Evolutionary conservation across 2,113 vertebrate species (phyloP).

Genomic region (Hoplias malabaricus): DNA sequence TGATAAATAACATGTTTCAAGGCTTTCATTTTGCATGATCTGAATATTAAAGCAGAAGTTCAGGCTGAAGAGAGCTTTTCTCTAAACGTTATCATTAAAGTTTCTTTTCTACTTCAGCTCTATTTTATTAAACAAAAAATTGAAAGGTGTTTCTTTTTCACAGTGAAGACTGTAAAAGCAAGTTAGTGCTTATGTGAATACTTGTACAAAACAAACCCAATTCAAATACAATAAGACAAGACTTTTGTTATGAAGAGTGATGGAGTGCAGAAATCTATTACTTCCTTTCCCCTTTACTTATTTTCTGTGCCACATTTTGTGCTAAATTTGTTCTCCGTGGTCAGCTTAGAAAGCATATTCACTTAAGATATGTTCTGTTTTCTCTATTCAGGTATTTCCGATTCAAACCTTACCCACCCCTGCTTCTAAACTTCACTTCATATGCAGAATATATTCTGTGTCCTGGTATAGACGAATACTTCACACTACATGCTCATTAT

Average conservation of each 20-base stretch:
- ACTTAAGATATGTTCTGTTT: no score
- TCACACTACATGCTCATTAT: no score
- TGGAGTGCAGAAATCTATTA: not conserved
- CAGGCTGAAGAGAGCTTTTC: not conserved
- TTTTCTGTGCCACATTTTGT: not conserved
- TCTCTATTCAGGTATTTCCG: no score
- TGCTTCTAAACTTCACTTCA: no score
- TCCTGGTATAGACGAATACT: no score
- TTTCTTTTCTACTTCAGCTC: not conserved
- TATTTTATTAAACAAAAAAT: not conserved
- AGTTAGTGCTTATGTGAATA: not conserved
- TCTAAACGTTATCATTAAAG: not conserved
- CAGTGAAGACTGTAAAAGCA: not conserved
- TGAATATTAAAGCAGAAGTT: not conserved
- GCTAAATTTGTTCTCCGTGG: not conserved
- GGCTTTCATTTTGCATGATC: not conserved
- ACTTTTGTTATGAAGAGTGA: not conserved
- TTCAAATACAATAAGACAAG: not conserved
- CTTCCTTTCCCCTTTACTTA: not conserved
- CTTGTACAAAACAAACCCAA: no score
- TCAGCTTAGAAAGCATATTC: no score
- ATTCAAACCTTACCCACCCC: no score
- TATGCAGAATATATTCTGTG: no score
- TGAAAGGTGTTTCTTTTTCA: not conserved
- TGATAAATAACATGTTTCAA: not conserved